These are phyloP conservation scores for Scortum barcoo DNA, from an alignment of 2,113 vertebrate genomes.

Conservation along the genomic window DNA sequence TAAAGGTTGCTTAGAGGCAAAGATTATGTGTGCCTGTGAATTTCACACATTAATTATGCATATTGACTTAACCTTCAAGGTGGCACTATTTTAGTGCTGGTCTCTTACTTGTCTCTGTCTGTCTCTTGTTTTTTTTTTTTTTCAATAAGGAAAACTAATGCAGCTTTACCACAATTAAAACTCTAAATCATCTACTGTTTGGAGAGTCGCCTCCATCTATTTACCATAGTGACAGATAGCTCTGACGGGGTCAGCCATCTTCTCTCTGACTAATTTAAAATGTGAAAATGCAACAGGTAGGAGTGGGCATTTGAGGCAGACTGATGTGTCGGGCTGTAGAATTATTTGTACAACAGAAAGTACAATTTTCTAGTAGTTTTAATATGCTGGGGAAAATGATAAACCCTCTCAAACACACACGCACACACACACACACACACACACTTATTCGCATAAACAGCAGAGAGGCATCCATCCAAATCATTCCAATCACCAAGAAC, in stretches of 20 bases:
- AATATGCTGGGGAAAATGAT: slow-evolving; percentile 34
- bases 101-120: neutral
- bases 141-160: neutral
- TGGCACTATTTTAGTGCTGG: slow-evolving; percentile 1
- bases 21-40: neutral
- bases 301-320: slow-evolving; percentile 21
- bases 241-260: slow-evolving; percentile 41
- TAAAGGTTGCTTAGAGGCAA: neutral
- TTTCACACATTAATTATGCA: slow-evolving; percentile 37
- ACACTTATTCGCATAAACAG: slow-evolving; percentile 23
- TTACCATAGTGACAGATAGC: slow-evolving; percentile 13
- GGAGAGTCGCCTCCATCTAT: slow-evolving; percentile 5
- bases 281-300: slow-evolving; percentile 42
- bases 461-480: slow-evolving; percentile 54
- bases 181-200: slow-evolving; percentile 22
- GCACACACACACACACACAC: slow-evolving; percentile 11
- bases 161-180: neutral
- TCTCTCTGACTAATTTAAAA: slow-evolving; percentile 27
- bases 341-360: slow-evolving; percentile 57
- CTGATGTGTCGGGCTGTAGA: slow-evolving; percentile 51
- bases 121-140: slow-evolving; percentile 15
- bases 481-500: slow-evolving; percentile 61
- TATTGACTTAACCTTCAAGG: slow-evolving; percentile 2
- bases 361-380: slow-evolving; percentile 45
- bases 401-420: neutral